Evolutionary conservation across 2,888 invertebrate species (phyloP).

Genomic region (Rhabditoides inermis): DNA sequence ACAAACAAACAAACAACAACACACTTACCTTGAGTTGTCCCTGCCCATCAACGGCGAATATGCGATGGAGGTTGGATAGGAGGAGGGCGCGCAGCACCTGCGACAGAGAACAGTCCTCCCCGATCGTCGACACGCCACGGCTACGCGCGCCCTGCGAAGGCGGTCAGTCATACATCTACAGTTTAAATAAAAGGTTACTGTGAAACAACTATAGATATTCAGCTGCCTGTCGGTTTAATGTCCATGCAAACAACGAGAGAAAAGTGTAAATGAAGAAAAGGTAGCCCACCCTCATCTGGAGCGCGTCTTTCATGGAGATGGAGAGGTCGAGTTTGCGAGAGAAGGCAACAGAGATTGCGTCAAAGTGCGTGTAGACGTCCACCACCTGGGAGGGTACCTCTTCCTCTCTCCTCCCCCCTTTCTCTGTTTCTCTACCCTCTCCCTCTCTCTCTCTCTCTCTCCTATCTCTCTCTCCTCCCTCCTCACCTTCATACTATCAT

Average conservation of each 20-base stretch:
- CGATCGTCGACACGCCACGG: constrained; percentile 1
- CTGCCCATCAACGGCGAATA: not conserved
- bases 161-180: not conserved
- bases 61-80: constrained; percentile 2
- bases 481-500: too few relatives aligned
- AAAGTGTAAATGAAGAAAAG: too few relatives aligned
- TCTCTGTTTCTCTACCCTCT: too few relatives aligned
- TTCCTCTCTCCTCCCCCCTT: too few relatives aligned
- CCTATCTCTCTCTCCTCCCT: too few relatives aligned
- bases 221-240: too few relatives aligned
- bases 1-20: too few relatives aligned
- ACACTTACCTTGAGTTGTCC: not conserved
- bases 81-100: constrained; percentile 3
- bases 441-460: too few relatives aligned
- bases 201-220: too few relatives aligned
- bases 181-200: not conserved
- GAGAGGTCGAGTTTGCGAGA: constrained; percentile 1
- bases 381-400: too few relatives aligned
- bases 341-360: constrained; percentile 7
- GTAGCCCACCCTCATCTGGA: not conserved
- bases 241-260: too few relatives aligned
- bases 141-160: not conserved
- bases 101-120: constrained; percentile 5
- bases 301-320: constrained; percentile 1
- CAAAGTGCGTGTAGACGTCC: constrained; percentile 7